Evolutionary conservation across 2,888 invertebrate genomes (phyloP), one percentile per base, ranked within the genome.

Genomic region (Plemyria rubiginata): DNA sequence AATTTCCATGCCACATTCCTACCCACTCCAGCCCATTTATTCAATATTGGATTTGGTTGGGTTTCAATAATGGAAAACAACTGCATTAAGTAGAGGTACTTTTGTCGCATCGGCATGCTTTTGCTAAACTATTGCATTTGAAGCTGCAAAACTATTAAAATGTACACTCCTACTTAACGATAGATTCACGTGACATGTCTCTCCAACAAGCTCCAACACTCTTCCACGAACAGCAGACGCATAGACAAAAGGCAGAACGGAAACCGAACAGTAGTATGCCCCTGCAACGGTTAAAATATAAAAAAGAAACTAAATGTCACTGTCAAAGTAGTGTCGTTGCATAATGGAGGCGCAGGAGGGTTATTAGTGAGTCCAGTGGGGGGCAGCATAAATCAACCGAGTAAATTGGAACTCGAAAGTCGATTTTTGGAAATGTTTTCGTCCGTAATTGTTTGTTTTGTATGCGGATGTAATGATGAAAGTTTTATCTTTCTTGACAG

Each of bases 201-300:
- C 58, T 64, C 75, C 72, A 70, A 69, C 74, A 70, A 62, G 49
- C 58, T 64, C 75, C 72, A 70, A 69, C 74, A 70, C 75, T 72
- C 73, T 86, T 86, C 86, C 74, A 64, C 78, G 85, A 86, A 86
- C 68, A 62, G 54, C 55, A 65, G 57, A 52, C 61, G 48, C 62
- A 66, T 68, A 69, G 72, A 77, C 71, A 81, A 78, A 75, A 73
- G 70, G 68, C 51, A 65, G 63, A 72, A 85, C 86, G 86, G 86
- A 86, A 86, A 86, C 81, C 77, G 72, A 72, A 77, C 84, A 77
- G 82, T 80, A 82, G 81, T 65, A 54, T 81, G 68, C 67, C 68
- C 67, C 49, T 53, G 65, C 68, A 63, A 70, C 63, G 65, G 70
- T 70, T 68, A 51, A 52, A 48, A 52, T 22, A 16, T 49, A 60